Conservation (phyloP, 2,888 invertebrate genomes). For the Aplocera efformata region DNA sequence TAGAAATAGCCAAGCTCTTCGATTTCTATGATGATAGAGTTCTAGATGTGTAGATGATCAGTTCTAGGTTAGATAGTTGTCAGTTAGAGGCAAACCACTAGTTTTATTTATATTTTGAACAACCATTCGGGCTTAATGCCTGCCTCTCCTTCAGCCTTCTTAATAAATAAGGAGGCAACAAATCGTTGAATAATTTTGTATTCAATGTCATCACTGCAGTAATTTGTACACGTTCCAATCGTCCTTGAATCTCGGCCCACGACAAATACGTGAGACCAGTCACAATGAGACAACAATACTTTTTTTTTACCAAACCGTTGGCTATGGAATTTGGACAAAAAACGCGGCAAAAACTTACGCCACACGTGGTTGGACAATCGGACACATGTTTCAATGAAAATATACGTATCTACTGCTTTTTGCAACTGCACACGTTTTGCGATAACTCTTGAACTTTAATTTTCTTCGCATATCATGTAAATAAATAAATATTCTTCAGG, state of each 20-base stretch:
- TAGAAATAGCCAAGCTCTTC: no score
- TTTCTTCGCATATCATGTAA: no score
- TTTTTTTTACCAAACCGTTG: constrained; percentile 42
- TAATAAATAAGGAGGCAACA: not conserved
- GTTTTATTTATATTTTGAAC: no score
- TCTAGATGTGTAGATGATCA: no score
- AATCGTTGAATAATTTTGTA: not conserved
- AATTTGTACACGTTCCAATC: constrained; percentile 18
- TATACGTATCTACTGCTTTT: not conserved
- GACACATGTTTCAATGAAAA: constrained; percentile 21
- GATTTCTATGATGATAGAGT: no score
- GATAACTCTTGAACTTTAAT: no score
- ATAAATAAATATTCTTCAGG: no score
- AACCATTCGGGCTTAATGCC: no score
- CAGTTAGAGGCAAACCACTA: no score
- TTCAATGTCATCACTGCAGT: constrained; percentile 6
- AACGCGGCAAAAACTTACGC: constrained; percentile 32
- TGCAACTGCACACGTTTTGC: no score
- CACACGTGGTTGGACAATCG: constrained; percentile 45
- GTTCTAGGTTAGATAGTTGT: no score
- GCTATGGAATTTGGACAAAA: constrained; percentile 50
- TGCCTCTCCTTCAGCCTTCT: no score
- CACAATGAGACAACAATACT: constrained; percentile 45
- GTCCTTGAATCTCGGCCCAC: constrained; percentile 25
- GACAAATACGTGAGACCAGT: constrained; percentile 34